Evolutionary conservation across 2,888 invertebrate species (phyloP).

Genomic region (Argyresthia albistria): DNA sequence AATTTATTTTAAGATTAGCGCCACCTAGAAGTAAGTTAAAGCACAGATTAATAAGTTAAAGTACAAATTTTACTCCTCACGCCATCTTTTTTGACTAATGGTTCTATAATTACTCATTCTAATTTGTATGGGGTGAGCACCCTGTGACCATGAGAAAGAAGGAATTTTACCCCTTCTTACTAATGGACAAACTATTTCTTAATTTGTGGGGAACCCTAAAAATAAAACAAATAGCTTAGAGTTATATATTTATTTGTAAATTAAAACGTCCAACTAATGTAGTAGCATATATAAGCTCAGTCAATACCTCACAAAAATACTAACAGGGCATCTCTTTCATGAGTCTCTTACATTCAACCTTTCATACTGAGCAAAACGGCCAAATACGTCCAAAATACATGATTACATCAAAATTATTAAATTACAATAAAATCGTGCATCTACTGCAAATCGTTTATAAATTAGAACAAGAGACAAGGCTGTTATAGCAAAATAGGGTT

Average conservation of each 20-base stretch:
- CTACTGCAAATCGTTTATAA: slow-evolving; percentile 28
- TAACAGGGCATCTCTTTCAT: slow-evolving; percentile 25
- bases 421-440: slow-evolving; percentile 46
- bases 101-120: too few species aligned
- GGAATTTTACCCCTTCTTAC: too few species aligned
- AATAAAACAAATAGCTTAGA: slow-evolving; percentile 12
- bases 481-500: slow-evolving; percentile 1
- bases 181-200: too few species aligned
- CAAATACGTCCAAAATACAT: slow-evolving; percentile 34
- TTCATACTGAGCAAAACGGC: slow-evolving; percentile 35
- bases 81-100: too few species aligned
- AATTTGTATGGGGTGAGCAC: too few species aligned
- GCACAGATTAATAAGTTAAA: too few species aligned
- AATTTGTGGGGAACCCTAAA: background rate
- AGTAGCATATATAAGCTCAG: slow-evolving; percentile 27
- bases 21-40: too few species aligned
- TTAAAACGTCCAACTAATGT: slow-evolving; percentile 34
- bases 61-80: too few species aligned
- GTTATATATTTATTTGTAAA: slow-evolving; percentile 49
- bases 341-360: slow-evolving; percentile 31
- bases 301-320: slow-evolving; percentile 28
- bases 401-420: slow-evolving; percentile 50
- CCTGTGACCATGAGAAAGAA: too few species aligned
- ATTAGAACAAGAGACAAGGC: background rate
- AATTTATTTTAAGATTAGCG: too few species aligned